Evolutionary conservation across 64 coral and sea anemone genomes (phyloP).

Genomic region (Montipora foliosa): DNA sequence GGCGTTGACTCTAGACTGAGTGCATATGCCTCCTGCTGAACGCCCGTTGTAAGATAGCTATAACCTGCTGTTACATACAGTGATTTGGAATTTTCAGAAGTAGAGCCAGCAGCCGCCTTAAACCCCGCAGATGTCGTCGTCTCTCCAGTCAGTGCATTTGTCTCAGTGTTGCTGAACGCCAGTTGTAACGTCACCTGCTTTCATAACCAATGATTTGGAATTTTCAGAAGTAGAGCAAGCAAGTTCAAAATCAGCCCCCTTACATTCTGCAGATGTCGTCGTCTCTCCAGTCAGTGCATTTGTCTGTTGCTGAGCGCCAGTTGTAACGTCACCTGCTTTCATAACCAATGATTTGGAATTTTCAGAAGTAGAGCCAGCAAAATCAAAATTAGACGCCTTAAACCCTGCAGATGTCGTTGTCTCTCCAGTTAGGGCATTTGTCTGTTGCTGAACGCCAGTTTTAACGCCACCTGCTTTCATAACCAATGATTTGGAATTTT

Average conservation of each 20-base stretch:
- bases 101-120: neutral
- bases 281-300: neutral
- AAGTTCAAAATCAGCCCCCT: constrained; percentile 3
- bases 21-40: neutral
- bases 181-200: constrained; percentile 39
- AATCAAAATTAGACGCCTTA: neutral
- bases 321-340: neutral
- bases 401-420: neutral
- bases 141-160: neutral
- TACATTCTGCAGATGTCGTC: neutral
- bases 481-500: neutral
- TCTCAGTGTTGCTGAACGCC: constrained; percentile 8
- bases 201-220: neutral
- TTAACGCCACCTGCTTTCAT: constrained; percentile 3
- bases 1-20: neutral
- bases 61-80: neutral
- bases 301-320: neutral
- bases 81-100: neutral
- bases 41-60: neutral
- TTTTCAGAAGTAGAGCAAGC: neutral
- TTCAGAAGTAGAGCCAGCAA: neutral
- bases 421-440: neutral
- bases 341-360: neutral
- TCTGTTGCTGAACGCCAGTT: neutral
- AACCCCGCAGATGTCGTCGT: neutral